Percentiles rank a stretch among this genome's conserved stretches.
Conservation (phyloP, 2,113 vertebrate genomes). For the Erythrolamprus reginae region DNA sequence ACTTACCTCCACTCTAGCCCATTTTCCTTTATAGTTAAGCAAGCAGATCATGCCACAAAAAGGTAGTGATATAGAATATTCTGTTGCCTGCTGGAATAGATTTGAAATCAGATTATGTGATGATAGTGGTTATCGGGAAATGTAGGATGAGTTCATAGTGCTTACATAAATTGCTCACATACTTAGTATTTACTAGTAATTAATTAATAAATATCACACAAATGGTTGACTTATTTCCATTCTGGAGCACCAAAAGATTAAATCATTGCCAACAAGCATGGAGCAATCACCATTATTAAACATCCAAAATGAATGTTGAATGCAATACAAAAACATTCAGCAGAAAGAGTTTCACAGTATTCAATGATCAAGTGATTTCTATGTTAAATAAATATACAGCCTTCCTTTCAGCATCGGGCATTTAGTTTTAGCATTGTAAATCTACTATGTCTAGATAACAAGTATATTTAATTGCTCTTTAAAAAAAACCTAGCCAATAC, state of each 20-base stretch:
- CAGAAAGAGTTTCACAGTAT: background rate
- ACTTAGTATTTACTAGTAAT: background rate
- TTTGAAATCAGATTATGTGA: conserved; percentile 9
- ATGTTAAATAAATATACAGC: background rate
- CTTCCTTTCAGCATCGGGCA: background rate
- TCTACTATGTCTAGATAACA: background rate
- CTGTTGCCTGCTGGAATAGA: conserved; percentile 70
- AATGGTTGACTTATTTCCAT: background rate
- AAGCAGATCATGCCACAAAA: conserved; percentile 90
- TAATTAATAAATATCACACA: background rate
- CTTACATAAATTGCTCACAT: background rate
- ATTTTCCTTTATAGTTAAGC: conserved; percentile 81
- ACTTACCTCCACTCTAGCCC: conserved; percentile 88
- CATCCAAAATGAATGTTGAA: background rate
- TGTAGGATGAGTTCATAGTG: background rate
- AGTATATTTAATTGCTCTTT: background rate
- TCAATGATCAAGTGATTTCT: background rate
- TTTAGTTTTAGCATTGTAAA: background rate
- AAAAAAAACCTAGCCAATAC: background rate
- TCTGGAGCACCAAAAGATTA: background rate
- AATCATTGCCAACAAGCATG: background rate
- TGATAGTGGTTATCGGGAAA: background rate
- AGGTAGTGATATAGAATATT: conserved; percentile 77
- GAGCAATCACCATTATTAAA: background rate
- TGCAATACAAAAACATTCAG: background rate